Conservation (phyloP, 2,888 invertebrate genomes). For the Cerastis rubricosa region DNA sequence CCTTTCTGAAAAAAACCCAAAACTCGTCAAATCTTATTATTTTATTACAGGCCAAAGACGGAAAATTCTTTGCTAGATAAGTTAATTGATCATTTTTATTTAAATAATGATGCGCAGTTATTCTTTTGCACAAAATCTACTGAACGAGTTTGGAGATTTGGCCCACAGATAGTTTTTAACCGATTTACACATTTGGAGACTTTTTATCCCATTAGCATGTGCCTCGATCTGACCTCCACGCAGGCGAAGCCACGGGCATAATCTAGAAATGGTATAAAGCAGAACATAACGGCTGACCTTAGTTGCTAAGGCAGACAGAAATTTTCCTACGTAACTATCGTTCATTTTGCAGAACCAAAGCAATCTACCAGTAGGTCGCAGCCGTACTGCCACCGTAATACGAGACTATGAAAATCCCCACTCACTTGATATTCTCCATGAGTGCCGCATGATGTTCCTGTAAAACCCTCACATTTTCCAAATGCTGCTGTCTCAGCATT, state of each 20-base stretch:
- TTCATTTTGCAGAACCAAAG: not conserved
- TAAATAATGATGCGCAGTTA: not conserved
- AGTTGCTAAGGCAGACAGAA: not conserved
- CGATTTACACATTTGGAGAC: not conserved
- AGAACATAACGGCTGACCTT: not conserved
- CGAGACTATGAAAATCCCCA: not conserved
- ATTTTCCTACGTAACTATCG: not conserved
- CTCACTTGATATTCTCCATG: constrained; percentile 90
- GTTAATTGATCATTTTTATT: not conserved
- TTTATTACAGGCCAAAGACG: no score
- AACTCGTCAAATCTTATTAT: not conserved
- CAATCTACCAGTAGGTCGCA: not conserved
- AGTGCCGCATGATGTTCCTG: constrained; percentile 89
- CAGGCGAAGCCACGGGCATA: not conserved
- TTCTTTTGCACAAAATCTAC: not conserved
- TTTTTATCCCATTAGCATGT: not conserved
- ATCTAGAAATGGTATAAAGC: not conserved
- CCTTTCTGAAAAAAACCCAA: constrained; percentile 79
- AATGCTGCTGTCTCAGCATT: constrained; percentile 86
- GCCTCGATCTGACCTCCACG: not conserved
- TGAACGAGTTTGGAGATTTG: not conserved
- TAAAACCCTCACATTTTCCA: constrained; percentile 83
- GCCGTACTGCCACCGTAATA: not conserved
- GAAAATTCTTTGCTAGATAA: not conserved
- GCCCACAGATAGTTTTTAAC: not conserved